Evolutionary conservation across 1,140 invertebrate species (phyloP).

Genomic region (Galendromus occidentalis): DNA sequence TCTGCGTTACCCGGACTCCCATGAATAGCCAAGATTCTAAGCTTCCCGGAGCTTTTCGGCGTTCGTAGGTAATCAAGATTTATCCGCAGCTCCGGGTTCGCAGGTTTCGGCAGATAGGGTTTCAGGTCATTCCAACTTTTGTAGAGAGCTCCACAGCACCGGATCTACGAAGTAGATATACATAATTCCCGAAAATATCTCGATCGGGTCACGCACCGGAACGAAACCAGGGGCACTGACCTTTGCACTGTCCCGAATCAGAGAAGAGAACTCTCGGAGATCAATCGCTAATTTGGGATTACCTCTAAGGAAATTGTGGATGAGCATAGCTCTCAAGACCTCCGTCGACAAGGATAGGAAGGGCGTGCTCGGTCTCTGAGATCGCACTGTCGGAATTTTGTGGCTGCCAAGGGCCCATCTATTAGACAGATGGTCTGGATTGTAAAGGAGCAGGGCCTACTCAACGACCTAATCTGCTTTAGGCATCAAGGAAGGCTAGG

Average conservation of each 20-base stretch:
- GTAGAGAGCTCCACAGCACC: neutral
- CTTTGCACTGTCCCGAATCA: neutral
- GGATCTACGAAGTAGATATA: neutral
- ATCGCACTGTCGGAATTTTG: too few relatives aligned
- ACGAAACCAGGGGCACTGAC: neutral
- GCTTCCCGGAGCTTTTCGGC: neutral
- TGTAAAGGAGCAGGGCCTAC: too few relatives aligned
- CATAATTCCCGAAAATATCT: neutral
- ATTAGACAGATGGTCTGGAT: too few relatives aligned
- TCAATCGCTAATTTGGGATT: neutral
- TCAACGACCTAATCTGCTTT: too few relatives aligned
- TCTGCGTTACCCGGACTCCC: neutral
- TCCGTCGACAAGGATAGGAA: neutral
- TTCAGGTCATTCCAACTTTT: neutral
- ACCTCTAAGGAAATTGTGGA: neutral
- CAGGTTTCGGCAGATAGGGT: neutral
- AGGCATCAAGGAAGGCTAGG: too few relatives aligned
- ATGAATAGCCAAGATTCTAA: neutral
- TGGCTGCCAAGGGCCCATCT: too few relatives aligned
- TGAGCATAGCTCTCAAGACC: neutral
- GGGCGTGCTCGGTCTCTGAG: neutral
- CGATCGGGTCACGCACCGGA: neutral
- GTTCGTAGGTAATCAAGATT: neutral
- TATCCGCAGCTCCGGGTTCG: neutral
- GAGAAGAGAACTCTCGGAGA: neutral